Conservation (phyloP, 1,140 invertebrate species). For the Papilio glaucus region DNA sequence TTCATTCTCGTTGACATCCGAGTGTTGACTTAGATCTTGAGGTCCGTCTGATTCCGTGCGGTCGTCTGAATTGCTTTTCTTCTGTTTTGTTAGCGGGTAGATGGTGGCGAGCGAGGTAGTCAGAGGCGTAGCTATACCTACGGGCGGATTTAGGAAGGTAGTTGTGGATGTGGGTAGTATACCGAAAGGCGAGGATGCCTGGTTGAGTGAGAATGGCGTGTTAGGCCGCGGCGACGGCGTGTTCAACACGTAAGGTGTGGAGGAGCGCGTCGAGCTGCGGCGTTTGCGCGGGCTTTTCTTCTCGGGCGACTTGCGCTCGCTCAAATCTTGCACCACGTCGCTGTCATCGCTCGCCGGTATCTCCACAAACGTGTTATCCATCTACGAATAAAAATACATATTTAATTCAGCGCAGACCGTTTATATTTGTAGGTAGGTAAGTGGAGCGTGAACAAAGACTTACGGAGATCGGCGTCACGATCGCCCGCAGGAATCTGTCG, state of each 20-base stretch:
- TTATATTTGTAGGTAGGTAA: slow-evolving; percentile 50
- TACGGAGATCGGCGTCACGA: slow-evolving; percentile 81
- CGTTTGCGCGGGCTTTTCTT: slow-evolving; percentile 78
- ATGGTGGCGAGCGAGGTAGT: slow-evolving; percentile 75
- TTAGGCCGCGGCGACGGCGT: slow-evolving; percentile 76
- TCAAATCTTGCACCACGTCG: slow-evolving; percentile 75
- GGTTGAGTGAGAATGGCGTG: slow-evolving; percentile 72
- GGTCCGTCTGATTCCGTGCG: slow-evolving; percentile 67
- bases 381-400: slow-evolving; percentile 63
- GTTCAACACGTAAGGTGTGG: slow-evolving; percentile 79
- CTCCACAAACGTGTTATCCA: slow-evolving; percentile 75
- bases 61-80: slow-evolving; percentile 66
- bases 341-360: slow-evolving; percentile 78
- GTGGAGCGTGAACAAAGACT: slow-evolving; percentile 64
- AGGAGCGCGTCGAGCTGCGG: slow-evolving; percentile 73
- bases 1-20: slow-evolving; percentile 78
- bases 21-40: slow-evolving; percentile 75
- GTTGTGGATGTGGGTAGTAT: slow-evolving; percentile 67
- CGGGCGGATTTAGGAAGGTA: slow-evolving; percentile 72
- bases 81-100: slow-evolving; percentile 74
- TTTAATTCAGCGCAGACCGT: slow-evolving; percentile 51
- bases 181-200: slow-evolving; percentile 65
- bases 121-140: slow-evolving; percentile 73
- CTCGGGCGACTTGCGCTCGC: slow-evolving; percentile 75
- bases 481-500: slow-evolving; percentile 82